These are phyloP conservation scores for Notothenia coriiceps DNA, from an alignment of 2,113 vertebrate species.

Conservation along the genomic window DNA sequence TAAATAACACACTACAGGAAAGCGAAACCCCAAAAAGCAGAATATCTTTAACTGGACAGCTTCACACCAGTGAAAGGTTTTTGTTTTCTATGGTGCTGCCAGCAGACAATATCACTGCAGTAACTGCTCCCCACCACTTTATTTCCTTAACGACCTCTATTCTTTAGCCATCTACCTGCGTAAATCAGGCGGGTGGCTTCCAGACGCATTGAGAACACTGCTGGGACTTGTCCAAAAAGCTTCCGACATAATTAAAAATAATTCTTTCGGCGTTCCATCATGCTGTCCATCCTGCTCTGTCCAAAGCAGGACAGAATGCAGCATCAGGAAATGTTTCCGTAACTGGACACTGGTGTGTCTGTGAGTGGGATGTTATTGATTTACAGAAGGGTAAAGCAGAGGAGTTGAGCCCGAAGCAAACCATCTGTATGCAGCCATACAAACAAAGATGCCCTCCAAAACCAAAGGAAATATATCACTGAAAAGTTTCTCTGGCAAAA, in stretches of 20 bases:
- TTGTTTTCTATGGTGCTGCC: neutral
- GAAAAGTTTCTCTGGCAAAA: conserved; percentile 1
- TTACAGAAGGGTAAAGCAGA: conserved; percentile 41
- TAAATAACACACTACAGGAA: too few species aligned
- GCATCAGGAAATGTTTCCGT: conserved; percentile 58
- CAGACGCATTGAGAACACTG: neutral
- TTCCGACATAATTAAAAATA: conserved; percentile 24
- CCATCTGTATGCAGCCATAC: conserved; percentile 54
- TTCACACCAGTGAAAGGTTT: neutral
- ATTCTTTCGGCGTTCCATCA: conserved; percentile 39
- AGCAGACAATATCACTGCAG: neutral
- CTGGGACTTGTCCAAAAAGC: conserved; percentile 2
- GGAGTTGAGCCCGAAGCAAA: conserved; percentile 41
- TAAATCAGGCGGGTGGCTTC: neutral
- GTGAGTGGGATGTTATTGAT: conserved; percentile 44
- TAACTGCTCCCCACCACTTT: neutral
- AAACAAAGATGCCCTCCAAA: conserved; percentile 37
- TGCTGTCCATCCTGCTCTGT: conserved; percentile 28
- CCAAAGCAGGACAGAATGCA: conserved; percentile 33
- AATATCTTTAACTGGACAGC: neutral
- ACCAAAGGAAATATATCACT: neutral
- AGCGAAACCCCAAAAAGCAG: too few species aligned
- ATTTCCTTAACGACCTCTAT: neutral
- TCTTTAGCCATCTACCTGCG: neutral
- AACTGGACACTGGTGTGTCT: conserved; percentile 16